A percentile compares a stretch with the other conserved stretches of the same genome.
phyloP scores from a whole-genome alignment of 2,113 vertebrate genomes.

The Triplophysa tibetana region DNA sequence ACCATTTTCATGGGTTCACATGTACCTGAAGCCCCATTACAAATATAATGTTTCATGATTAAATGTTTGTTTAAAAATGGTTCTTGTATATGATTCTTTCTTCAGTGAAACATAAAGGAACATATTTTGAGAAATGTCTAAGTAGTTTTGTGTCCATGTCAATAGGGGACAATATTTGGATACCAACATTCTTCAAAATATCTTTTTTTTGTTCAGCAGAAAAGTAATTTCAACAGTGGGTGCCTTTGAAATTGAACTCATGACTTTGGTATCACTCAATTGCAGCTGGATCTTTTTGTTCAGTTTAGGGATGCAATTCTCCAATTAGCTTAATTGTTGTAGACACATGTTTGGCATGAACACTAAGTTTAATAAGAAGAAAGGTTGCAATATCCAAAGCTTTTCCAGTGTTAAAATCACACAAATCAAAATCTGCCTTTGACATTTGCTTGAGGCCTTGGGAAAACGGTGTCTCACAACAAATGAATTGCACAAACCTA shows the following conservation, averaged over 20 bases:
- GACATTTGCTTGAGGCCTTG: constrained; percentile 45
- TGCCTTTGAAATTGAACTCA: no score
- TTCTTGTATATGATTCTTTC: background rate
- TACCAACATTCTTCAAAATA: no score
- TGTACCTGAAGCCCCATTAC: constrained; percentile 1
- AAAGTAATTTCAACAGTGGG: no score
- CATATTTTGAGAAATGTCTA: no score
- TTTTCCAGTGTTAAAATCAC: constrained; percentile 41
- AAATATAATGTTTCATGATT: background rate
- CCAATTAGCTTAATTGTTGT: background rate
- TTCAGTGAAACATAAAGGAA: no score
- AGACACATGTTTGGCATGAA: background rate
- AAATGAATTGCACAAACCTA: constrained; percentile 35
- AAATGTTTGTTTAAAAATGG: background rate
- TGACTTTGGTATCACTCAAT: no score
- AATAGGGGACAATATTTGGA: no score
- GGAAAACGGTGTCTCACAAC: constrained; percentile 30
- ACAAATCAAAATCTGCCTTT: constrained; percentile 39
- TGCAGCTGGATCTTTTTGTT: background rate
- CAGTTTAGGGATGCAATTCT: background rate
- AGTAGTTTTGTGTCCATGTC: no score
- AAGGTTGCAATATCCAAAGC: background rate
- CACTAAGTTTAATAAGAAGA: background rate
- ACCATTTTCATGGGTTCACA: constrained; percentile 23
- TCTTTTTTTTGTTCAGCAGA: no score